A percentile compares a stretch with the other conserved stretches of the same genome.
These are phyloP conservation scores for Drosophila punjabiensis DNA, from an alignment of 1,140 invertebrate genomes.

Conservation along the genomic window DNA sequence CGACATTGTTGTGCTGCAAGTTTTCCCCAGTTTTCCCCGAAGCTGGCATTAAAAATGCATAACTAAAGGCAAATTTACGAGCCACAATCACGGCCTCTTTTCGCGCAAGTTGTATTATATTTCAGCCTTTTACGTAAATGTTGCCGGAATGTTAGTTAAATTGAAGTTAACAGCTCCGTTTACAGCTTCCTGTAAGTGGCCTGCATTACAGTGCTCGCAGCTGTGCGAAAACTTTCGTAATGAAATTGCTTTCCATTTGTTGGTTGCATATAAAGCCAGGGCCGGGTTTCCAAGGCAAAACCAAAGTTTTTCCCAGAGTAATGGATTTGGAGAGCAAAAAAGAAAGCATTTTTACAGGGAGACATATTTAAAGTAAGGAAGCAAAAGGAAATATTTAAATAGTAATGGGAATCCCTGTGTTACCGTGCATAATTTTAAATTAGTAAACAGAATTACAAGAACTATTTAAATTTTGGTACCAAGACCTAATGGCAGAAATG, in stretches of 20 bases:
- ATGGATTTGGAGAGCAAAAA: background rate
- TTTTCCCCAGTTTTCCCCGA: constrained; percentile 25
- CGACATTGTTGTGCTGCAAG: constrained; percentile 49
- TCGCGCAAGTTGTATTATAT: constrained; percentile 5
- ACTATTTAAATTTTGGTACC: too few relatives aligned
- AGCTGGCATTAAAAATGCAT: constrained; percentile 63
- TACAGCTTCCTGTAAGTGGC: constrained; percentile 30
- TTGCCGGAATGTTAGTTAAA: constrained; percentile 28
- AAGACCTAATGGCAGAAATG: too few relatives aligned
- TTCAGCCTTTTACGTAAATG: constrained; percentile 8
- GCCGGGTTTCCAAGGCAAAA: constrained; percentile 2
- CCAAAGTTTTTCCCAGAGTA: constrained; percentile 18
- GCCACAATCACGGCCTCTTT: constrained; percentile 16
- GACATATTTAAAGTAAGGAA: background rate
- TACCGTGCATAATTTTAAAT: background rate
- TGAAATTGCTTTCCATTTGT: constrained; percentile 50
- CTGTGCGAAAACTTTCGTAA: constrained; percentile 51
- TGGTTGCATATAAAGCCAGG: background rate
- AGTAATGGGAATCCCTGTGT: background rate
- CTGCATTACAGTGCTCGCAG: constrained; percentile 32
- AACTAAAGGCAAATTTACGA: constrained; percentile 62
- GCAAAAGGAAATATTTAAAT: background rate
- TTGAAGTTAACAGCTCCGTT: constrained; percentile 26
- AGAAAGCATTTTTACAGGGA: background rate
- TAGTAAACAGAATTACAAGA: background rate